Conservation (phyloP, 1,140 invertebrate genomes). For the Drosophila mauritiana region DNA sequence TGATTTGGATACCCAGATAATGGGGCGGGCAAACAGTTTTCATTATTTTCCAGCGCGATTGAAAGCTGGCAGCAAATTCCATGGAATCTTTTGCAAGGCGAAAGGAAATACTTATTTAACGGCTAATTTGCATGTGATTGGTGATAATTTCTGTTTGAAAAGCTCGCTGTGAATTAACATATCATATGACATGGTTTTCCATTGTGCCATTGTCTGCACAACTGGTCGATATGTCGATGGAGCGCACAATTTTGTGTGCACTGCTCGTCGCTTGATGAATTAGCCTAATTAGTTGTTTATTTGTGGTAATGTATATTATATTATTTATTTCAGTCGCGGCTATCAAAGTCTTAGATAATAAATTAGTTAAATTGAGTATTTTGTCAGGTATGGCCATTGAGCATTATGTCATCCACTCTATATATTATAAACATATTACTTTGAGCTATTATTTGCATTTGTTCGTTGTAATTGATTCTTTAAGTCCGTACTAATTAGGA, state of each 20-base stretch:
- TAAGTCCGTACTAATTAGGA: not conserved
- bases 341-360: conserved; percentile 33
- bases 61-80: conserved; percentile 37
- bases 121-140: conserved; percentile 58
- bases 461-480: conserved; percentile 27
- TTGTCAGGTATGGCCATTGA: conserved; percentile 37
- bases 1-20: conserved; percentile 57
- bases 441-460: conserved; percentile 6
- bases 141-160: conserved; percentile 60
- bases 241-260: not conserved
- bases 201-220: conserved; percentile 17
- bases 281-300: conserved; percentile 42
- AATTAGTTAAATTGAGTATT: conserved; percentile 25
- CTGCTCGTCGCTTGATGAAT: conserved; percentile 22
- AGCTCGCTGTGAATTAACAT: conserved; percentile 31
- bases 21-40: conserved; percentile 60
- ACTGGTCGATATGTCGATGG: not conserved
- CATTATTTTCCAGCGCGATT: conserved; percentile 46
- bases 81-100: conserved; percentile 31
- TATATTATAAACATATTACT: conserved; percentile 23
- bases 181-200: conserved; percentile 65
- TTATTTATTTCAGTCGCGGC: conserved; percentile 23
- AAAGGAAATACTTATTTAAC: conserved; percentile 55
- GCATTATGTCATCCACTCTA: conserved; percentile 15
- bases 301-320: conserved; percentile 48